phyloP scores from a whole-genome alignment of 2,113 vertebrate species.

The Sprattus sprattus region DNA sequence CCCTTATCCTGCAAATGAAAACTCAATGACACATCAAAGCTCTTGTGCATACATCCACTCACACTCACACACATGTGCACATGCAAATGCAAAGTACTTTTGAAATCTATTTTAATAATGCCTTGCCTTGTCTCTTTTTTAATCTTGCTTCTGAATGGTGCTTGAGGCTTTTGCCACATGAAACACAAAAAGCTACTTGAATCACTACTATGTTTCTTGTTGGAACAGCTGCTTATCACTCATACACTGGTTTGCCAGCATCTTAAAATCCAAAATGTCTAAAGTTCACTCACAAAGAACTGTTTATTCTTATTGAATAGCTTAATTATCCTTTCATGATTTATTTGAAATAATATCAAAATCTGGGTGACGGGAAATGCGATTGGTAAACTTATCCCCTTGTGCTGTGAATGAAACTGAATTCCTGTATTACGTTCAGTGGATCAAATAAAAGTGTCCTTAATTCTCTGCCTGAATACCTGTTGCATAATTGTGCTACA shows the following conservation, averaged over 20 bases:
- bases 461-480: neutral
- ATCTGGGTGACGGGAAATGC: neutral
- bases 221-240: neutral
- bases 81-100: neutral
- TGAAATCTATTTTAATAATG: too few species aligned
- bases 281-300: conserved; percentile 17
- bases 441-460: neutral
- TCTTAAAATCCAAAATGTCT: neutral
- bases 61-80: neutral
- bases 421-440: neutral
- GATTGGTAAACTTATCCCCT: neutral
- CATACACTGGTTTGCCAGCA: neutral
- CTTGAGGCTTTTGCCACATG: neutral
- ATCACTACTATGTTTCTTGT: neutral
- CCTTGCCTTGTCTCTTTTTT: neutral
- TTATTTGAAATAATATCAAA: conserved; percentile 16
- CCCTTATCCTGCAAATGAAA: neutral
- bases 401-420: neutral
- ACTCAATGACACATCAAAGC: neutral
- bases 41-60: neutral
- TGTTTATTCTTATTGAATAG: conserved; percentile 22
- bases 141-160: neutral
- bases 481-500: neutral
- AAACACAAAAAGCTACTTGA: neutral
- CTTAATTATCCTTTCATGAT: conserved; percentile 24